phyloP scores from a whole-genome alignment of 2,797 vertebrate species.

The Acipenser ruthenus region DNA sequence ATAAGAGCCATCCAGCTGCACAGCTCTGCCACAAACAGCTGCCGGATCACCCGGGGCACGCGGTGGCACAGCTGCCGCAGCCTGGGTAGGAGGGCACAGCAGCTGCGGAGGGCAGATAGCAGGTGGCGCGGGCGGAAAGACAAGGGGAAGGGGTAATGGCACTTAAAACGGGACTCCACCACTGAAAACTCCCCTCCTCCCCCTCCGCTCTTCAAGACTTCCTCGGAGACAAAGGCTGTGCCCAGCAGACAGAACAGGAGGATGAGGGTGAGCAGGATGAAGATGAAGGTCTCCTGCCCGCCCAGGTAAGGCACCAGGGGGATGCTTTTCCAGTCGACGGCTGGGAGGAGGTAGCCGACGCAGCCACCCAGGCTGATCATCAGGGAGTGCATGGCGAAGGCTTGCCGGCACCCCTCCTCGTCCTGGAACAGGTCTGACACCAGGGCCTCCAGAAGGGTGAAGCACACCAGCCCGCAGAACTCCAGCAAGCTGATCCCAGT shows the following conservation, averaged over 20 bases:
- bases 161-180: not conserved
- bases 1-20: conserved; percentile 81
- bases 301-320: conserved; percentile 60
- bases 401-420: conserved; percentile 62
- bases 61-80: conserved; percentile 55
- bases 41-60: conserved; percentile 56
- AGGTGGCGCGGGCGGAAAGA: conserved; percentile 28
- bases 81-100: conserved; percentile 45
- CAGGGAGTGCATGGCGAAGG: conserved; percentile 72
- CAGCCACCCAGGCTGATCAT: conserved; percentile 79
- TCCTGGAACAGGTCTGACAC: conserved; percentile 74
- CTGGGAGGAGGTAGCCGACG: conserved; percentile 70
- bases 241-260: conserved; percentile 61
- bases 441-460: conserved; percentile 72
- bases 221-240: conserved; percentile 64
- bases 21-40: conserved; percentile 73
- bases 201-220: conserved; percentile 18
- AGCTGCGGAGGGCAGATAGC: conserved; percentile 26
- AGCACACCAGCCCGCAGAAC: conserved; percentile 77
- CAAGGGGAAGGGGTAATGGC: not conserved
- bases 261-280: conserved; percentile 59
- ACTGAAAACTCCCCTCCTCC: conserved; percentile 12
- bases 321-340: conserved; percentile 65
- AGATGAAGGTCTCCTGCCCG: conserved; percentile 69
- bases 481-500: conserved; percentile 65